Base-by-base conservation (phyloP, 1,140 invertebrate genomes). In the Drosophila insularis region DNA sequence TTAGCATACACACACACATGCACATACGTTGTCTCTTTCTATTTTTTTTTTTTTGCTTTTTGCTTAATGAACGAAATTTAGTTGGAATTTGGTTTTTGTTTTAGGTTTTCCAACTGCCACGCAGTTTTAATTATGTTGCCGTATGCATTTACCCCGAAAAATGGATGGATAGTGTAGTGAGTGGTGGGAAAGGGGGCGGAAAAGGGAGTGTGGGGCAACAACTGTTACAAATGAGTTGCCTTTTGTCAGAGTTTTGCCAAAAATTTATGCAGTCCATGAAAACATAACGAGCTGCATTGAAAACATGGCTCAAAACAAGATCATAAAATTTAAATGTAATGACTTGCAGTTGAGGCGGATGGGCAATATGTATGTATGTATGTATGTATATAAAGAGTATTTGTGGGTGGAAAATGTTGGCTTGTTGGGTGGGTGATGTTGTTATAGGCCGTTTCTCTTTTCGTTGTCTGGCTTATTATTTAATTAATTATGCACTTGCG, bases 241-340 rank as follows among this genome's bases (percentile, higher is more conserved):
- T 37, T 58, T 58, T 58, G 55, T 58, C 55, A 37, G 55, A 58
- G 55, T 14, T 58, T 58, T 32, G 43, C 43, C 55, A 32, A 19
- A 58, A 58, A 58, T 58, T 58, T 58, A 58, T 58, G 55, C 55
- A 58, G 55, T 37, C 55, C 55, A 58, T 58, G 55, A 58, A 58
- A 58, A 58, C 31, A 58, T 58, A 58, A 58, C 55, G 55, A 58
- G 31, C 55, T 32, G 55, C 55, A 58, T 58, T 58, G 27, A 58
- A 58, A 58, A 58, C 55, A 58, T 58, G 31, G 14, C 31, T 35
- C 31, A 58, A 58, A 58, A 58, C 55, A 58, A 35, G 55, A 58
- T 58, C 55, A 58, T 58, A 58, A 58, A 58, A 58, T 58, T 58
- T 58, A 58, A 58, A 58, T 58, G 31, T 14, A 32, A 58, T 37